Percentiles rank a stretch among this genome's conserved stretches.
phyloP scores from a whole-genome alignment of 2,797 vertebrate species.

The Thunnus albacares region DNA sequence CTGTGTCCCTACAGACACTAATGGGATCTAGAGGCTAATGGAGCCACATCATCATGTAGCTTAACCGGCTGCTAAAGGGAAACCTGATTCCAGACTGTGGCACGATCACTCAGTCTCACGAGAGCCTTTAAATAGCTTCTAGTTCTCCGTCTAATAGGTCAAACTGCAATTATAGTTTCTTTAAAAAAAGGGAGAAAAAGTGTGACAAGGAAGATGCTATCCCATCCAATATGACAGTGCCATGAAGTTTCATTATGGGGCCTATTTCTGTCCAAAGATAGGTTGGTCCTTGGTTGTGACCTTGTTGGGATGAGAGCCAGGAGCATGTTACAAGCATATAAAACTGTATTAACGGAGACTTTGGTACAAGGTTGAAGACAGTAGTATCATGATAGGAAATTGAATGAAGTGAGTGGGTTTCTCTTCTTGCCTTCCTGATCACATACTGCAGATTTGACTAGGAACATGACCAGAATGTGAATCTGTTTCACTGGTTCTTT shows the following conservation, averaged over 20 bases:
- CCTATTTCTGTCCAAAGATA: constrained; percentile 67
- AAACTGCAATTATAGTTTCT: constrained; percentile 75
- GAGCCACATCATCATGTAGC: constrained; percentile 39
- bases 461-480: constrained; percentile 39
- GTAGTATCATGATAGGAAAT: constrained; percentile 57
- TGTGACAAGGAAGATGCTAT: constrained; percentile 57
- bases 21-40: constrained; percentile 63
- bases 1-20: constrained; percentile 32
- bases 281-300: constrained; percentile 71
- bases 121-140: constrained; percentile 77
- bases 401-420: constrained; percentile 48
- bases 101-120: constrained; percentile 51
- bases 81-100: constrained; percentile 65
- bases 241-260: constrained; percentile 74
- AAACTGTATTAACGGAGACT: constrained; percentile 56
- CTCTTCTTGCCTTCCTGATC: constrained; percentile 40
- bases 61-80: constrained; percentile 51
- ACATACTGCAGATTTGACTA: constrained; percentile 22
- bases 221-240: constrained; percentile 55
- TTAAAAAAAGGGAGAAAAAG: constrained; percentile 40
- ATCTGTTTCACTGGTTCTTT: neutral
- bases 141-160: constrained; percentile 71
- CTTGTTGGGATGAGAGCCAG: constrained; percentile 66
- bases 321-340: constrained; percentile 40
- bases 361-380: constrained; percentile 50